Percentiles rank a stretch among this genome's conserved stretches.
phyloP scores from a whole-genome alignment of 2,113 vertebrate species.

The Tragelaphus imberbis region DNA sequence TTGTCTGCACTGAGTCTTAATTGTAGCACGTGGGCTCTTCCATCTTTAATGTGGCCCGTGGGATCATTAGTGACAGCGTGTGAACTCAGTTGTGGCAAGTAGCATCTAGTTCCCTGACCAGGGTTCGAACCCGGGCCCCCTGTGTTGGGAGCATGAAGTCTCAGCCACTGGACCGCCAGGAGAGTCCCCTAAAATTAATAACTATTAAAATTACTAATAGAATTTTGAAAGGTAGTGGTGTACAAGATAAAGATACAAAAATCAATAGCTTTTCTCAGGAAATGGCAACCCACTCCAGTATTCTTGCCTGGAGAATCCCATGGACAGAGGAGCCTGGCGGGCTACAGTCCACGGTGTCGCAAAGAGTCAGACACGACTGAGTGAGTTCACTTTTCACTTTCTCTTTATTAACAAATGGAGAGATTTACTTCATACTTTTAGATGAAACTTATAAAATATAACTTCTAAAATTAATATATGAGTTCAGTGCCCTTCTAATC shows the following conservation, averaged over 20 bases:
- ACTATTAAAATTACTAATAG: neutral
- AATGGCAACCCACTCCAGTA: no score
- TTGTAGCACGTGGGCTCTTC: neutral
- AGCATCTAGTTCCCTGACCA: neutral
- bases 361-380: no score
- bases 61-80: neutral
- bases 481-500: neutral
- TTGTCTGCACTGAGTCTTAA: neutral
- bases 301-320: no score
- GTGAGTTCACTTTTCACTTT: no score
- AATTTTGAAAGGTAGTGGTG: neutral
- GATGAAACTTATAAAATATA: neutral
- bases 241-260: neutral
- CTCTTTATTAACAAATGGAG: neutral
- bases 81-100: neutral
- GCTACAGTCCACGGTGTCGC: no score
- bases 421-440: neutral
- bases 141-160: neutral
- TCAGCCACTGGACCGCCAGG: neutral
- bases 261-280: neutral
- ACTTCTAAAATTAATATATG: neutral
- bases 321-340: no score
- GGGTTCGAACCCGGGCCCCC: neutral
- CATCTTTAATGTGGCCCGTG: neutral
- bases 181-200: neutral